Base-by-base conservation (phyloP, 2,888 invertebrate species). In the Leptura quadrifasciata region DNA sequence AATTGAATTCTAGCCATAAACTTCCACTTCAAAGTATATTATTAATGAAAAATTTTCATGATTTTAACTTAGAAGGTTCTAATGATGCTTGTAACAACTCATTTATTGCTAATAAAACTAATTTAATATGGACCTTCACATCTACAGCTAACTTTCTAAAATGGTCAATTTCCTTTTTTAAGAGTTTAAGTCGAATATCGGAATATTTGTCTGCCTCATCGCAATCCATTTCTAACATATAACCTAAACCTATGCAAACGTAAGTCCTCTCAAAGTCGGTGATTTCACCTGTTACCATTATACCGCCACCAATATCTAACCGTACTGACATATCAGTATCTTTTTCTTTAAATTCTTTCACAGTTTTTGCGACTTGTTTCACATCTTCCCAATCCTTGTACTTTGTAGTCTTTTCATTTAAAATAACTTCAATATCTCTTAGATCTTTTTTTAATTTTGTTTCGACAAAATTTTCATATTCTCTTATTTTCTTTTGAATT, bases 71-170 rank as follows among this genome's bases (percentile, higher is more conserved):
- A 47, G 17, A 2, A 24, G 57, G 68, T 6, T 68, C 39, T 67
- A 81, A 72, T 27, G 81, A 80, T 5, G 75, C 61, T 74, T 86
- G 85, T 73, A 89, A 79, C 81, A 89, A 79, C 81, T 89, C 89
- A 83, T 85, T 86, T 17, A 89, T 87, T 20, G 88, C 89, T 76
- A 89, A 83, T 31, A 89, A 81, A 60, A 87, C 86, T 79, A 89
- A 81, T 80, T 89, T 89, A 76, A 89, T 89, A 79, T 89, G 87
- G 20, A 88, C 88, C 78, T 89, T 89, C 61, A 89, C 86, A 74
- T 88, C 82, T 54, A 88, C 88, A 70, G 89, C 89, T 57, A 88
- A 79, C 74, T 88, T 82, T 78, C 88, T 81, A 74, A 85, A 84
- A 80, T 89, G 89, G 9, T 86, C 85, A 72, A 89, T 87, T 82